Evolutionary conservation across 2,113 vertebrate genomes (phyloP).

Genomic region (Chloroceryle aenea): DNA sequence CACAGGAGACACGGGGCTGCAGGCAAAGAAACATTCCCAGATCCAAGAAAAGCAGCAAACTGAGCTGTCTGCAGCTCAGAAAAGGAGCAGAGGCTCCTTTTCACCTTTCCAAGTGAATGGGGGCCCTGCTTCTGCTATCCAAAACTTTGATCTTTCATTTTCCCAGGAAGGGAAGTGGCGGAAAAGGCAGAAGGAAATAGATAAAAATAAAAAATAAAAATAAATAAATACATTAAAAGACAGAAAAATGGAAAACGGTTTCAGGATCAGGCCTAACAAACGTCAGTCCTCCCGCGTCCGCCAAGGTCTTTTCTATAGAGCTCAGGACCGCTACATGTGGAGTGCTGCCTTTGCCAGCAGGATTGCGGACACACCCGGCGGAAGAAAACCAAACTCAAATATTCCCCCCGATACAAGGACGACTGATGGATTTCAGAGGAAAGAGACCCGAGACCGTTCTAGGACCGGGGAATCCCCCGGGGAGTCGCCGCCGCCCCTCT

Average conservation of each 20-base stretch:
- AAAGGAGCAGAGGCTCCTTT: neutral
- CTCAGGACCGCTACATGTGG: neutral
- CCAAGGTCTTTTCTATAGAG: neutral
- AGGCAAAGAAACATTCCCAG: neutral
- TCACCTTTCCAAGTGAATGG: neutral
- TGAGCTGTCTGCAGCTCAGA: neutral
- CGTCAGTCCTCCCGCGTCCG: neutral
- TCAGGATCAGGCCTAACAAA: neutral
- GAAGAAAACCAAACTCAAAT: neutral
- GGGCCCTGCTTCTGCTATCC: neutral
- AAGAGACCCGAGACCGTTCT: neutral
- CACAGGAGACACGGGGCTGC: neutral
- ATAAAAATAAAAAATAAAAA: neutral
- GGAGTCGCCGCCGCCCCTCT: neutral
- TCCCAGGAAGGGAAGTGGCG: neutral
- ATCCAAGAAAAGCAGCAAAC: neutral
- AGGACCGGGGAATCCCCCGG: neutral
- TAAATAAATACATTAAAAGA: too few relatives aligned
- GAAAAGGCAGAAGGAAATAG: neutral
- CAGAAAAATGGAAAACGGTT: rapidly evolving
- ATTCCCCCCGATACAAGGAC: rapidly evolving
- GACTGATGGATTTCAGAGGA: neutral
- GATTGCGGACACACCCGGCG: neutral
- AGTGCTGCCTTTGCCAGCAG: neutral
- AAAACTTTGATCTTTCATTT: neutral